A percentile compares a stretch with the other conserved stretches of the same genome.
phyloP scores from a whole-genome alignment of 2,797 vertebrate species.

The Chelon auratus region DNA sequence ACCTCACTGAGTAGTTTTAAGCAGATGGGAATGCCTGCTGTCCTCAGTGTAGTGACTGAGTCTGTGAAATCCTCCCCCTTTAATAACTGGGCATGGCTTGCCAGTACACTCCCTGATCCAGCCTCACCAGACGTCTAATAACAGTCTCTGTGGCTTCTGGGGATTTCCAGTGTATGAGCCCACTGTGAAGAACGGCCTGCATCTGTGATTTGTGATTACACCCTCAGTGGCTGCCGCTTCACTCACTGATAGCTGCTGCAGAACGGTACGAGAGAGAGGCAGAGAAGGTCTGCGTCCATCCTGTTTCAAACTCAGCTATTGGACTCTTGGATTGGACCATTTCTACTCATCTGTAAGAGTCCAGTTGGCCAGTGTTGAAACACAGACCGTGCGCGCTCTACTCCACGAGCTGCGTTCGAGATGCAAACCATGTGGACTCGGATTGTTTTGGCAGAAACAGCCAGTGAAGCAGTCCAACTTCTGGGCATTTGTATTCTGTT shows the following conservation, averaged over 20 bases:
- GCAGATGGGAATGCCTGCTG: slow-evolving; percentile 65
- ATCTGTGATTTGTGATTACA: slow-evolving; percentile 64
- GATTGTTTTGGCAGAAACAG: slow-evolving; percentile 8
- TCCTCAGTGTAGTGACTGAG: slow-evolving; percentile 56
- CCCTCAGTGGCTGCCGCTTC: slow-evolving; percentile 29
- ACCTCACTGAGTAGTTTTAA: slow-evolving; percentile 57
- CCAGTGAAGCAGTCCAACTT: background rate
- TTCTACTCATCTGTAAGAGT: slow-evolving; percentile 9
- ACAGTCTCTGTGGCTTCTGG: slow-evolving; percentile 66
- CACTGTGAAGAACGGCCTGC: slow-evolving; percentile 50
- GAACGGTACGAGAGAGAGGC: slow-evolving; percentile 10
- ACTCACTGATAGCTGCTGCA: slow-evolving; percentile 38
- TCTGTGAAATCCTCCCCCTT: slow-evolving; percentile 63
- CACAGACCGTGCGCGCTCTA: background rate
- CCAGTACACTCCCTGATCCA: slow-evolving; percentile 65
- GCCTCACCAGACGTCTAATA: slow-evolving; percentile 75
- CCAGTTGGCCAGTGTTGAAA: slow-evolving; percentile 12
- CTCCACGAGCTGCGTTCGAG: background rate
- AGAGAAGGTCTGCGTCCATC: slow-evolving; percentile 1
- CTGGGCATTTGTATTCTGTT: background rate
- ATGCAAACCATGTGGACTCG: slow-evolving; percentile 3
- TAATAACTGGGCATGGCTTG: slow-evolving; percentile 72
- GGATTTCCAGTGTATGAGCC: slow-evolving; percentile 61
- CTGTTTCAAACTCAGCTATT: slow-evolving; percentile 2
- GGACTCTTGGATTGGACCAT: background rate